These are phyloP conservation scores for Acromyrmex charruanus DNA, from an alignment of 1,140 invertebrate genomes.

Conservation along the genomic window DNA sequence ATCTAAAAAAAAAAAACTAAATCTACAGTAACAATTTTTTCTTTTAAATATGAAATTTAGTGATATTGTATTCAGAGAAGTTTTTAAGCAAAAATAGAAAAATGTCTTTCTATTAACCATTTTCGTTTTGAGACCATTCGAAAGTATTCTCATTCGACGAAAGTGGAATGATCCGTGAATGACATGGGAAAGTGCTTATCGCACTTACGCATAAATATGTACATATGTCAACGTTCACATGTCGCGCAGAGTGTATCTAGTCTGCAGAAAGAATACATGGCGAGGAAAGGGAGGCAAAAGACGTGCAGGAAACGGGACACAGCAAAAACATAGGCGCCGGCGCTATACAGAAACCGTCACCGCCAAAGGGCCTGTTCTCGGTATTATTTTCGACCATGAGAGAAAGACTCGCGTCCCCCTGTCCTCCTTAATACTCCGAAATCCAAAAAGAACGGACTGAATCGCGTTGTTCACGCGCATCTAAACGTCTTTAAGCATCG, in stretches of 20 bases:
- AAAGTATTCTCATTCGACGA: background rate
- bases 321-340: conserved; percentile 81
- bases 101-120: background rate
- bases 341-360: conserved; percentile 76
- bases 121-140: background rate
- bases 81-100: background rate
- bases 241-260: conserved; percentile 51
- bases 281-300: conserved; percentile 16
- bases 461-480: conserved; percentile 15
- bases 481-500: conserved; percentile 52
- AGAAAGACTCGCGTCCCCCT: conserved; percentile 68
- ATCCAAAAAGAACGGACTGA: conserved; percentile 71
- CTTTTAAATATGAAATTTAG: conserved; percentile 1
- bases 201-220: background rate
- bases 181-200: background rate
- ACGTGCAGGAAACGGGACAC: conserved; percentile 71
- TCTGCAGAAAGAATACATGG: conserved; percentile 38
- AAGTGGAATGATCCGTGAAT: conserved; percentile 16
- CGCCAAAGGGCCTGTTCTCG: conserved; percentile 79
- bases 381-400: conserved; percentile 77
- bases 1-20: background rate
- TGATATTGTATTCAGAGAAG: background rate
- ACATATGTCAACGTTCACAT: conserved; percentile 34
- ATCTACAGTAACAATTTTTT: background rate
- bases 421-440: conserved; percentile 72